Base-by-base conservation (phyloP, 2,797 vertebrate genomes). In the Pseudochromis fuscus region DNA sequence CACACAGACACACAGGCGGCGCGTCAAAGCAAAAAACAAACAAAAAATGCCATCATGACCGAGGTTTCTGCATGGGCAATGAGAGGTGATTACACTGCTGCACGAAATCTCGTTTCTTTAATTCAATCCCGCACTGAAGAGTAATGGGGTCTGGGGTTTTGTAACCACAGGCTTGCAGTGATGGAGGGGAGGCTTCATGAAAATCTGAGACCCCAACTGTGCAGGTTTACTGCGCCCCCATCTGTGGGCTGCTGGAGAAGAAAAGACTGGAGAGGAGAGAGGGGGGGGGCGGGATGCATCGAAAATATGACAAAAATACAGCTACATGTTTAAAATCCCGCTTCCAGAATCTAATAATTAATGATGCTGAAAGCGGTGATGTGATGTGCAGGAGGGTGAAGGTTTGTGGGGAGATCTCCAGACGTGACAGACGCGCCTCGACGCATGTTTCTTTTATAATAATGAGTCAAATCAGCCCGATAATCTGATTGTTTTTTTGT, bases 161-260 rank as follows among this genome's bases (percentile, higher is more conserved):
- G 35, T 63, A 82, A 84, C 58, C 80, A 72, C 68, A 57, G 74
- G 69, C 55, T 82, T 35, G 77, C 81, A 50, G 71, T 51, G 85
- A 75, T 82, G 83, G 70, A 73, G 68, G 61, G 48, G 68, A 74
- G 71, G 77, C 10, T 83, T 77, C 44, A 53, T 56, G 77, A 76
- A 73, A 82, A 88, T 64, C 71, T 24, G 68, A 89, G 72, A 81
- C 67, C 81, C 73, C 74, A 53, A 75, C 69, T 77, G 83, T 60
- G 84, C 56, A 58, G 87, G 79, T 75, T 84, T 50, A 85, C 72
- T 89, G 90, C 90, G 88, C 90, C 89, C 91, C 90, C 89, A 84
- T 89, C 85, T 76, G 90, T 77, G 72, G 42, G 73, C 67, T 72
- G 40, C 62, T 40, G 69, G 81, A 59, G 57, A 67, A 5, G 27